These are phyloP conservation scores for Mustela nigripes DNA, from an alignment of 2,113 vertebrate species.

Conservation along the genomic window DNA sequence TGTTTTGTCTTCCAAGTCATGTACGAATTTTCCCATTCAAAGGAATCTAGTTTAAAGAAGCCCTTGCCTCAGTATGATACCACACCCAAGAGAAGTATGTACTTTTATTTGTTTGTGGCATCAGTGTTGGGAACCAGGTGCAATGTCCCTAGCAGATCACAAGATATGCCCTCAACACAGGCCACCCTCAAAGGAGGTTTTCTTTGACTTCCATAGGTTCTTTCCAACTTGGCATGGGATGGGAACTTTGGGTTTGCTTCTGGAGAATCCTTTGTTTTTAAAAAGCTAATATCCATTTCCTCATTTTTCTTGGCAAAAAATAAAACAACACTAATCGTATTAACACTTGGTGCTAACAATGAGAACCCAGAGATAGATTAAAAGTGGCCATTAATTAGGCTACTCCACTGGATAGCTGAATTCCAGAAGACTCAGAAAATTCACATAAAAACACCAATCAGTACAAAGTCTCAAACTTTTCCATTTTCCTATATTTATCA, in stretches of 20 bases:
- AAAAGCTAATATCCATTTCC: slow-evolving; percentile 64
- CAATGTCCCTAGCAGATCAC: slow-evolving; percentile 35
- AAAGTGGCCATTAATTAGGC: slow-evolving; percentile 67
- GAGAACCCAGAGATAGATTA: slow-evolving; percentile 66
- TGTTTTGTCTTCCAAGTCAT: neutral
- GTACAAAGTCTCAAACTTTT: slow-evolving; percentile 47
- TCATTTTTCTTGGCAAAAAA: slow-evolving; percentile 80
- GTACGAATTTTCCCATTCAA: neutral
- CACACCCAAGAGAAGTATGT: slow-evolving; percentile 10
- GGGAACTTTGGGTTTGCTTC: slow-evolving; percentile 39
- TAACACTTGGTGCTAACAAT: slow-evolving; percentile 61
- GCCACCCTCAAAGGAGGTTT: slow-evolving; percentile 71
- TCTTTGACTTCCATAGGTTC: slow-evolving; percentile 65
- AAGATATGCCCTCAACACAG: neutral
- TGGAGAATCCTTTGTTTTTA: slow-evolving; percentile 72
- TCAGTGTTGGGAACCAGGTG: slow-evolving; percentile 46
- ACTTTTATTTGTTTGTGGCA: slow-evolving; percentile 24
- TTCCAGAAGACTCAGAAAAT: neutral
- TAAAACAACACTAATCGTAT: slow-evolving; percentile 59
- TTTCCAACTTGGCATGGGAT: slow-evolving; percentile 65
- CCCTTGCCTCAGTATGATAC: neutral
- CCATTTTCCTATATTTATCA: slow-evolving; percentile 57
- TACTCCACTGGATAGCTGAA: neutral
- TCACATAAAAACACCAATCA: neutral
- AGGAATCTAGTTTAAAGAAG: slow-evolving; percentile 5